Evolutionary conservation across 1,140 invertebrate species (phyloP).

Genomic region (Eupristina koningsbergeri): DNA sequence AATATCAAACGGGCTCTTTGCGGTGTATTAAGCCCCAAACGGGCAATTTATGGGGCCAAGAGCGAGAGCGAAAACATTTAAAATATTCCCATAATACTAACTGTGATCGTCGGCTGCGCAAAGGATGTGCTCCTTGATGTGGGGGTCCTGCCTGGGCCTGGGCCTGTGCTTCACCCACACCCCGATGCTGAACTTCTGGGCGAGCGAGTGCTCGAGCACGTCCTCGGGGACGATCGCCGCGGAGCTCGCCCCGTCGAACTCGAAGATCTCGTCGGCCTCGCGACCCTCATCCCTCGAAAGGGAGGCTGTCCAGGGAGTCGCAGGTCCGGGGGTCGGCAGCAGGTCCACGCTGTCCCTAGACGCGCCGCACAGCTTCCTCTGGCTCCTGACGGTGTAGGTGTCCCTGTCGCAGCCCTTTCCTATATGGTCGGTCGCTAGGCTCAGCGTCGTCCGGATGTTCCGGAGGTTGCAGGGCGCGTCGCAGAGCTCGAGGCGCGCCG

Average conservation of each 20-base stretch:
- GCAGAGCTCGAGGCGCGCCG: constrained; percentile 90
- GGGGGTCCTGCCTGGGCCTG: constrained; percentile 83
- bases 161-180: constrained; percentile 93
- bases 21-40: too few species aligned
- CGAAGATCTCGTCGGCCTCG: constrained; percentile 92
- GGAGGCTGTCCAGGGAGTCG: constrained; percentile 88
- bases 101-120: constrained; percentile 97
- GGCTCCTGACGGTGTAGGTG: constrained; percentile 90
- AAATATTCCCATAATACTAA: constrained; percentile 73
- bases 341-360: constrained; percentile 82
- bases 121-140: constrained; percentile 94
- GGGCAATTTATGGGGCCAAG: too few species aligned
- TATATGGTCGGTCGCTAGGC: constrained; percentile 86
- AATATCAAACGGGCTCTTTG: too few species aligned
- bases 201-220: constrained; percentile 83
- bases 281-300: constrained; percentile 92
- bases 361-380: constrained; percentile 90
- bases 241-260: constrained; percentile 91
- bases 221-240: constrained; percentile 88
- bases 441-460: constrained; percentile 78
- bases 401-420: constrained; percentile 94
- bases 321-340: constrained; percentile 86
- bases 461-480: constrained; percentile 84
- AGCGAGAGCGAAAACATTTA: too few species aligned
- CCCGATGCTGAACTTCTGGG: constrained; percentile 88